phyloP scores from a whole-genome alignment of 2,888 invertebrate genomes.

The Eubasilissa splendida region DNA sequence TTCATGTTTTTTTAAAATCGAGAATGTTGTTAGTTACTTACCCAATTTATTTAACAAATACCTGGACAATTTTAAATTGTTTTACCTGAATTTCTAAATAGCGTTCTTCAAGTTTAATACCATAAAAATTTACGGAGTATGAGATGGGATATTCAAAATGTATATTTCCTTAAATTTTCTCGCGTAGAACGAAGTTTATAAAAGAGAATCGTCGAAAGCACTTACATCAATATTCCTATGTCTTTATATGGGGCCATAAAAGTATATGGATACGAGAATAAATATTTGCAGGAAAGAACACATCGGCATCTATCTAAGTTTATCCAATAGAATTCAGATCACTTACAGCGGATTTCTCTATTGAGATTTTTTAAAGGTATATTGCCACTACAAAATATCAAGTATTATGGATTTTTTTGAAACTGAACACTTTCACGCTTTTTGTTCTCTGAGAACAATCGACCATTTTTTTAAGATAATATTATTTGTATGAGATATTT shows the following conservation, averaged over 20 bases:
- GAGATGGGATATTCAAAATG: conserved; percentile 20
- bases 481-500: no score
- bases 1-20: no score
- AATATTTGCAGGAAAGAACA: conserved; percentile 16
- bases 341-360: neutral
- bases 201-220: conserved; percentile 14
- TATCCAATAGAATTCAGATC: conserved; percentile 4
- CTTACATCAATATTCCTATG: conserved; percentile 32
- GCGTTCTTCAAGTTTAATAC: conserved; percentile 5
- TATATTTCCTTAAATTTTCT: conserved; percentile 12
- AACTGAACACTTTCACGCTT: no score
- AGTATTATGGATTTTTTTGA: no score
- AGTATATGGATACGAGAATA: neutral
- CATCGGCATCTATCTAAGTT: conserved; percentile 2
- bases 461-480: no score
- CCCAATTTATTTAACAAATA: no score
- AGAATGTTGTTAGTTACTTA: no score
- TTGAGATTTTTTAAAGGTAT: no score
- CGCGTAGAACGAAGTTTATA: conserved; percentile 17
- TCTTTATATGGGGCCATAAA: conserved; percentile 29
- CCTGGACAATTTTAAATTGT: no score
- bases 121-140: conserved; percentile 21
- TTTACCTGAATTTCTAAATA: neutral
- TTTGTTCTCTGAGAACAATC: no score
- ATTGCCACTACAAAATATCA: no score